phyloP scores from a whole-genome alignment of 1,140 invertebrate genomes.

The Calliopsis andreniformis region DNA sequence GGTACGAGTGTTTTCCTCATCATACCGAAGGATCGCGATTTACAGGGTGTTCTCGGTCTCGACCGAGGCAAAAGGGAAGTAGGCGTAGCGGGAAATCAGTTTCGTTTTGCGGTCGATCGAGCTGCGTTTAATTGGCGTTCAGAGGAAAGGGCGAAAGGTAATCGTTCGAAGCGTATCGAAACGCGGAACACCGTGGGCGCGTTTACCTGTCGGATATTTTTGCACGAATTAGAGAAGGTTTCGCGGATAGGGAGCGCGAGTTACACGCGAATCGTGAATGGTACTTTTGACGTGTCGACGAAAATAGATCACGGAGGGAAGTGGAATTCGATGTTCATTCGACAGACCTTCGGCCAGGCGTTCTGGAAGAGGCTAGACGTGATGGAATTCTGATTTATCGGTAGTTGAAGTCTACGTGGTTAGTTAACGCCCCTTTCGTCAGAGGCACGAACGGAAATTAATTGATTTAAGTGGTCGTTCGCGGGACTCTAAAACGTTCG shows the following conservation, averaged over 20 bases:
- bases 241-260: background rate
- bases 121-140: background rate
- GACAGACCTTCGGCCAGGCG: background rate
- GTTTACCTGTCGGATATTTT: conserved; percentile 38
- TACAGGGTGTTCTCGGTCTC: background rate
- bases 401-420: background rate
- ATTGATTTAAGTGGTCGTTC: conserved; percentile 36
- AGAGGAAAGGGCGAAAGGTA: conserved; percentile 9
- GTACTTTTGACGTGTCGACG: conserved; percentile 14
- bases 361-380: background rate
- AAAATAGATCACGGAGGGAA: conserved; percentile 24
- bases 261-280: background rate
- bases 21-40: conserved; percentile 7
- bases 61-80: background rate
- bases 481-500: background rate
- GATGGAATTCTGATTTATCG: conserved; percentile 43
- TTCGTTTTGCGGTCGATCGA: conserved; percentile 23
- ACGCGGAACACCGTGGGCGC: conserved; percentile 19
- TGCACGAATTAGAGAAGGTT: conserved; percentile 22
- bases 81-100: conserved; percentile 22
- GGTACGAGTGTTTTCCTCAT: background rate
- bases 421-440: conserved; percentile 36
- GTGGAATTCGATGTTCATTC: conserved; percentile 46
- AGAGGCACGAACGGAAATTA: conserved; percentile 18
- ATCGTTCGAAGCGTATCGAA: conserved; percentile 17